Evolutionary conservation across 2,797 vertebrate species (phyloP).

Genomic region (Esox lucius): DNA sequence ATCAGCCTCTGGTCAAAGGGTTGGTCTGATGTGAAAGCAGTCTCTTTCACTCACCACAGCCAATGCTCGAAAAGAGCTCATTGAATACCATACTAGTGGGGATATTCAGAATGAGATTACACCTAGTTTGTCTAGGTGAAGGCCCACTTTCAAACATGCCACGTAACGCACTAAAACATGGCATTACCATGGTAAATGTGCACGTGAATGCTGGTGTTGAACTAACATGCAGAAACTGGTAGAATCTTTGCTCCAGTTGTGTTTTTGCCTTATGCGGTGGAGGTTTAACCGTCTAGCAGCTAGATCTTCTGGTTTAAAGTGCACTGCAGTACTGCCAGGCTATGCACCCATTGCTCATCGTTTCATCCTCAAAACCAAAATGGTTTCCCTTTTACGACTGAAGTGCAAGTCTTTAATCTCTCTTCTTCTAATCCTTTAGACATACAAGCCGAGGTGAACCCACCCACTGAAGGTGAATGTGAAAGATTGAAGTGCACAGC

Average conservation of each 20-base stretch:
- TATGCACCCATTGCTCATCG: background rate
- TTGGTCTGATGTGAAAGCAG: background rate
- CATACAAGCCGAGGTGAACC: constrained; percentile 80
- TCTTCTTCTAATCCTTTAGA: constrained; percentile 69
- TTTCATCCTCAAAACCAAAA: constrained; percentile 5
- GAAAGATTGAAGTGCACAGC: background rate
- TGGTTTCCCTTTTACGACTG: constrained; percentile 2
- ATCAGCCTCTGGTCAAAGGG: background rate
- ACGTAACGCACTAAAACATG: background rate
- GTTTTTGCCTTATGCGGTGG: background rate
- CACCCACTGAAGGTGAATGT: constrained; percentile 81
- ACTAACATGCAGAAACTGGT: background rate
- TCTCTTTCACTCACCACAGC: background rate
- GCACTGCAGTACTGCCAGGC: background rate
- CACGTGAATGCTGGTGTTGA: background rate
- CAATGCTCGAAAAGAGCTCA: background rate
- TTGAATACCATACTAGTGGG: background rate
- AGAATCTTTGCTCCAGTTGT: background rate
- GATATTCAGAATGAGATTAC: background rate
- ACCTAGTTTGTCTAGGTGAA: background rate
- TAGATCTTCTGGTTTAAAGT: background rate
- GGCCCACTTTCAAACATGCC: background rate
- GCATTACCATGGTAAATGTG: background rate
- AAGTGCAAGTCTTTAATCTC: constrained; percentile 25
- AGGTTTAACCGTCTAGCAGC: background rate